phyloP scores from a whole-genome alignment of 2,888 invertebrate genomes.

The Sphaerophoria rueppellii region DNA sequence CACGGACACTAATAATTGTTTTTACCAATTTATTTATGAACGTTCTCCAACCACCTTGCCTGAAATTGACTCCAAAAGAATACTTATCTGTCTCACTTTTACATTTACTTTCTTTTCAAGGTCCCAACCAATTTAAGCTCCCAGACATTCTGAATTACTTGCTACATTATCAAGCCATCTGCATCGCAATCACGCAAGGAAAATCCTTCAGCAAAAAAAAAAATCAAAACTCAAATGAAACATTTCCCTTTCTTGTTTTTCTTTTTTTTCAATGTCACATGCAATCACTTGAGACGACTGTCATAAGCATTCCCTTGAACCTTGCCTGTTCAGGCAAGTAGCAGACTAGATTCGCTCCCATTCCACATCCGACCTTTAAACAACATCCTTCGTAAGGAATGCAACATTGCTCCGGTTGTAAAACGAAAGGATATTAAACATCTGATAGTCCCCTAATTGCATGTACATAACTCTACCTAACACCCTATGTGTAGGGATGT shows the following conservation, averaged over 20 bases:
- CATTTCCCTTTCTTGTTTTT: neutral
- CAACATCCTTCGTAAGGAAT: slow-evolving; percentile 15
- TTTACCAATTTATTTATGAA: no score
- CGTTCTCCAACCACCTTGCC: neutral
- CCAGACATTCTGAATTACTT: slow-evolving; percentile 16
- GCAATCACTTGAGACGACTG: slow-evolving; percentile 60
- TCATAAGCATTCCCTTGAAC: slow-evolving; percentile 41
- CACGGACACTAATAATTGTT: no score
- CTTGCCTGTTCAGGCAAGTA: slow-evolving; percentile 34
- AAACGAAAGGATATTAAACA: slow-evolving; percentile 34
- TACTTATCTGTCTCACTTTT: neutral
- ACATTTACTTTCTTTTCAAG: neutral
- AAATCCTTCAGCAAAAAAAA: slow-evolving; percentile 7
- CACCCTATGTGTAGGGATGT: slow-evolving; percentile 47
- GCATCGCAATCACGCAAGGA: slow-evolving; percentile 17
- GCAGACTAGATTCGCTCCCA: neutral
- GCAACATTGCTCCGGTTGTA: slow-evolving; percentile 34
- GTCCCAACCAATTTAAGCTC: slow-evolving; percentile 10
- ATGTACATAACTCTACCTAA: slow-evolving; percentile 40
- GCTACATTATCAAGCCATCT: slow-evolving; percentile 13
- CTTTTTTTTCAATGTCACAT: slow-evolving; percentile 55
- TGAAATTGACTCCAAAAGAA: neutral
- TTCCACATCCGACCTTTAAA: slow-evolving; percentile 16
- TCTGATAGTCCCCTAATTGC: slow-evolving; percentile 62
- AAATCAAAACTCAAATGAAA: neutral